phyloP scores from a whole-genome alignment of 2,888 invertebrate species.

The Drosophila picticornis region DNA sequence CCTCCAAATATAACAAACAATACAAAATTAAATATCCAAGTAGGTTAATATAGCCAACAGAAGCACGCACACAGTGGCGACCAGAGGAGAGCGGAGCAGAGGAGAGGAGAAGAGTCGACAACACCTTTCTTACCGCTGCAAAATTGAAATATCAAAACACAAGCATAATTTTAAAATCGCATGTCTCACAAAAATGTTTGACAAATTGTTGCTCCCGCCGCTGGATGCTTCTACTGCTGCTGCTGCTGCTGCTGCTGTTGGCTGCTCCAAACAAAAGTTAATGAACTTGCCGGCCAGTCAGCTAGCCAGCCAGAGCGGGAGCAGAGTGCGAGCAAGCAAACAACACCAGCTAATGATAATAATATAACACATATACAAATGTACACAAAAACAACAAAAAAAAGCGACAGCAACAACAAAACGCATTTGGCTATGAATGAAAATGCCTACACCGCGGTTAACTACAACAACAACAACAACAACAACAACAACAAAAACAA shows the following conservation, averaged over 20 bases:
- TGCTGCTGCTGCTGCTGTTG: background rate
- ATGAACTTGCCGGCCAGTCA: constrained; percentile 68
- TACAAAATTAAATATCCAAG: constrained; percentile 28
- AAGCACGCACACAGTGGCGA: background rate
- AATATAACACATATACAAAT: constrained; percentile 53
- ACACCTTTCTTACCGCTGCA: constrained; percentile 5
- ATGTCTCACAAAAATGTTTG: constrained; percentile 70
- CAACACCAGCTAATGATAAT: constrained; percentile 66
- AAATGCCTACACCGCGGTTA: constrained; percentile 54
- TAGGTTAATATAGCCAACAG: constrained; percentile 45
- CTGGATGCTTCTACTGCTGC: constrained; percentile 5
- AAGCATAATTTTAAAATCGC: constrained; percentile 72
- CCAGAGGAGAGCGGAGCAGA: background rate
- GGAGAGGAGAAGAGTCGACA: background rate
- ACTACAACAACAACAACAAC: constrained; percentile 21
- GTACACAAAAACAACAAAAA: constrained; percentile 32
- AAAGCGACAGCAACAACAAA: constrained; percentile 19
- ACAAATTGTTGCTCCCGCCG: constrained; percentile 71
- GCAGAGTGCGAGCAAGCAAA: constrained; percentile 46
- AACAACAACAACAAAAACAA: background rate
- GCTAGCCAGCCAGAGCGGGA: constrained; percentile 27
- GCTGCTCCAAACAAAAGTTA: constrained; percentile 66
- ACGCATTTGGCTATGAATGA: constrained; percentile 65
- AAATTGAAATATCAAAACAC: constrained; percentile 49
- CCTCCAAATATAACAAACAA: constrained; percentile 4